phyloP scores from a whole-genome alignment of 2,797 vertebrate genomes.

The Fundulus diaphanus region DNA sequence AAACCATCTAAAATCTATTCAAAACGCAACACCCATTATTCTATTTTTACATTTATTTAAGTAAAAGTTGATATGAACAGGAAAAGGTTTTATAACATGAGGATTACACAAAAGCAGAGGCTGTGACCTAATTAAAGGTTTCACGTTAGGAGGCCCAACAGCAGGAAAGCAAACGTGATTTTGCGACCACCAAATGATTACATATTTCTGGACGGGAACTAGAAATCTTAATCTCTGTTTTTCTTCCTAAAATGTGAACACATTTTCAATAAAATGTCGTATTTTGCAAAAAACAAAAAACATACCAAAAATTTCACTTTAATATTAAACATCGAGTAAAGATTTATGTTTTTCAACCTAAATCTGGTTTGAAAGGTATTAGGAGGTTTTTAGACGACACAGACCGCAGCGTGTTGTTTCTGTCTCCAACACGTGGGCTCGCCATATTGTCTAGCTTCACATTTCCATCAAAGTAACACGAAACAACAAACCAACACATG shows the following conservation, averaged over 20 bases:
- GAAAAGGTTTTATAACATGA: not conserved
- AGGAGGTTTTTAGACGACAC: not conserved
- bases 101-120: not conserved
- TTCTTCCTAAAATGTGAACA: not conserved
- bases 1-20: not conserved
- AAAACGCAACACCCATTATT: not conserved
- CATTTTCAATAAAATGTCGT: no score
- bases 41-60: not conserved
- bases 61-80: not conserved
- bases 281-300: not conserved
- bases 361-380: not conserved
- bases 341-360: not conserved
- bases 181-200: not conserved
- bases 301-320: not conserved
- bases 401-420: constrained; percentile 25
- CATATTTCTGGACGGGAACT: not conserved
- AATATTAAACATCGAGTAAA: not conserved
- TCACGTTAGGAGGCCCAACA: not conserved
- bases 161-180: not conserved
- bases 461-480: not conserved
- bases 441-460: constrained; percentile 67
- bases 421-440: constrained; percentile 64
- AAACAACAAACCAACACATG: fast-evolving
- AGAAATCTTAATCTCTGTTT: not conserved
- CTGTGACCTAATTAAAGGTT: not conserved